Percentiles rank a stretch among this genome's conserved stretches.
Evolutionary conservation across 1,140 invertebrate genomes (phyloP).

Genomic region (Drosophila teissieri): DNA sequence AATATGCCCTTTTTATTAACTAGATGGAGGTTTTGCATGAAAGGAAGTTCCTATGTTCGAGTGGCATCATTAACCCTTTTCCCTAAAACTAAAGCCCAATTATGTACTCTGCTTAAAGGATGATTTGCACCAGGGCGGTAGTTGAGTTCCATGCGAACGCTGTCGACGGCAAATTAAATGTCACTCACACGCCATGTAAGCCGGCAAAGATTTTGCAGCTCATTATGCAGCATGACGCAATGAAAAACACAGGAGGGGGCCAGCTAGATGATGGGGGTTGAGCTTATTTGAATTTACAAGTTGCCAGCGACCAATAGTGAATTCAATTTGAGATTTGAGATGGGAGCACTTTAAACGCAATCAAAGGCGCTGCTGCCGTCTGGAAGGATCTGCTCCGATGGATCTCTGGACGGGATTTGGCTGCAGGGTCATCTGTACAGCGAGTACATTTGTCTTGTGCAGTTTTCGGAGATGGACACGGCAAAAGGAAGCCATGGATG

Average conservation of each 20-base stretch:
- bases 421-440: conserved; percentile 70
- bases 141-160: conserved; percentile 32
- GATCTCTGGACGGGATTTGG: conserved; percentile 63
- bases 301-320: conserved; percentile 55
- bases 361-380: conserved; percentile 50
- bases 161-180: conserved; percentile 73
- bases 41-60: background rate
- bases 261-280: background rate
- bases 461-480: conserved; percentile 58
- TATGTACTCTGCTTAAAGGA: conserved; percentile 23
- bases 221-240: conserved; percentile 78
- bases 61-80: background rate
- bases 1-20: background rate
- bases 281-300: conserved; percentile 56
- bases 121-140: conserved; percentile 16
- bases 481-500: conserved; percentile 13
- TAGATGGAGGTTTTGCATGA: background rate
- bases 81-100: conserved; percentile 8
- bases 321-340: conserved; percentile 71
- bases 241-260: conserved; percentile 45
- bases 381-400: conserved; percentile 10
- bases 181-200: conserved; percentile 76
- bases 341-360: conserved; percentile 63
- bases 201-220: conserved; percentile 65
- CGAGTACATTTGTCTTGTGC: conserved; percentile 65